Conservation (phyloP, 2,797 vertebrate species). For the Dipus sagitta region DNA sequence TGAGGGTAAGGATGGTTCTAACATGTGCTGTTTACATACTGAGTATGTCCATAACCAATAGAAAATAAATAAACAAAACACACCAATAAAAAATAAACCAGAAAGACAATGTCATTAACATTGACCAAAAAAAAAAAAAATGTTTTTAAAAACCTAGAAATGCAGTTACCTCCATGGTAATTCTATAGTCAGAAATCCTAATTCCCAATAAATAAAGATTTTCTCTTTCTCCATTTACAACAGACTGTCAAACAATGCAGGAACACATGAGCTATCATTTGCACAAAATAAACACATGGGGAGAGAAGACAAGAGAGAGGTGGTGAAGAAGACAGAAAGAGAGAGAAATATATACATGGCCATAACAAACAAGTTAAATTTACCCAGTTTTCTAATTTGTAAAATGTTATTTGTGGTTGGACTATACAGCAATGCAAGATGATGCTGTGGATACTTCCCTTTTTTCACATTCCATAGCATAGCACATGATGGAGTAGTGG, state of each 20-base stretch:
- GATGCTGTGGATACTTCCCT: background rate
- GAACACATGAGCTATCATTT: background rate
- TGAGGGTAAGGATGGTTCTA: too few species aligned
- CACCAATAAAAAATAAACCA: too few species aligned
- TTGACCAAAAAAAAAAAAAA: too few species aligned
- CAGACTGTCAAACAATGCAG: constrained; percentile 63
- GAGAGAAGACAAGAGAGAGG: background rate
- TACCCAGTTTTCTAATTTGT: background rate
- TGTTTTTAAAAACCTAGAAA: too few species aligned
- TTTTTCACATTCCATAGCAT: background rate
- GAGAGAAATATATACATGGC: background rate
- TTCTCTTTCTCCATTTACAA: constrained; percentile 69
- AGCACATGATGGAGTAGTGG: background rate
- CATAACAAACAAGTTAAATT: background rate
- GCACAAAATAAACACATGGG: fast-evolving
- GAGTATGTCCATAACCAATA: too few species aligned
- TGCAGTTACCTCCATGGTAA: constrained; percentile 74
- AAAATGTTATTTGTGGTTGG: background rate
- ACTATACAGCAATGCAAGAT: background rate
- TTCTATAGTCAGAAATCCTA: constrained; percentile 80
- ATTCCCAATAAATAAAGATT: constrained; percentile 75
- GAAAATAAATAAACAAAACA: too few species aligned
- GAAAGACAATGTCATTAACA: too few species aligned
- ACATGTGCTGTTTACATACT: too few species aligned
- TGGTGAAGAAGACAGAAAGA: background rate